Conservation (phyloP, 2,888 invertebrate genomes). For the Trilocha varians region DNA sequence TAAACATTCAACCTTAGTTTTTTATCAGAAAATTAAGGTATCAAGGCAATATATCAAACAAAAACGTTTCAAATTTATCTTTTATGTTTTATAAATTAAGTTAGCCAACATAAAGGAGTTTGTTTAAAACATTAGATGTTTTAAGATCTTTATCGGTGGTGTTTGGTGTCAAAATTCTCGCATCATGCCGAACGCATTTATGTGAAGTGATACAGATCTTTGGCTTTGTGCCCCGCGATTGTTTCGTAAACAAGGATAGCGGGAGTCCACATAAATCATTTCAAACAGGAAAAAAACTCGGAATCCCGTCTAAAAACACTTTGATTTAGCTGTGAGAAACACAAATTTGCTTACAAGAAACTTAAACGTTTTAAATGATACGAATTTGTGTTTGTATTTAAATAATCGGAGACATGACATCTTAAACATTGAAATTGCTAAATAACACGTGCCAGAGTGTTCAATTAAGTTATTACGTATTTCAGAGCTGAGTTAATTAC, state of each 20-base stretch:
- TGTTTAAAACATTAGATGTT: constrained; percentile 72
- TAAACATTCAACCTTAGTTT: constrained; percentile 8
- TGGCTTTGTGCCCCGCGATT: constrained; percentile 59
- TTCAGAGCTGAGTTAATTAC: constrained; percentile 27
- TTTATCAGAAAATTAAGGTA: constrained; percentile 25
- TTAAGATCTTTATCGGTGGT: constrained; percentile 61
- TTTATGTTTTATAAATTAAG: constrained; percentile 67
- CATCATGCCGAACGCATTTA: constrained; percentile 69
- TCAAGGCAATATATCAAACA: constrained; percentile 50
- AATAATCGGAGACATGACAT: constrained; percentile 9
- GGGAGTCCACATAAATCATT: constrained; percentile 66
- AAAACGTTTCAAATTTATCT: constrained; percentile 42
- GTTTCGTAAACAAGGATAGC: constrained; percentile 68
- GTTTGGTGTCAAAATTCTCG: constrained; percentile 72
- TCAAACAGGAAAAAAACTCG: constrained; percentile 17
- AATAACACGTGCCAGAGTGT: constrained; percentile 33
- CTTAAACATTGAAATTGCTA: constrained; percentile 20
- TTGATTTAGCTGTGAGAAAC: constrained; percentile 2
- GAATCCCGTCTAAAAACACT: constrained; percentile 1
- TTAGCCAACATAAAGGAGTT: constrained; percentile 68
- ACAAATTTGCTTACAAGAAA: constrained; percentile 1
- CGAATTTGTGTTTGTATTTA: constrained; percentile 10
- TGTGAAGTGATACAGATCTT: constrained; percentile 51
- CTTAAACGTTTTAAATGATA: constrained; percentile 5
- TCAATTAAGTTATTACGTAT: constrained; percentile 36